Evolutionary conservation across 2,797 vertebrate species (phyloP), one percentile per base, ranked within the genome.

Genomic region (Scomberomorus guttatus): DNA sequence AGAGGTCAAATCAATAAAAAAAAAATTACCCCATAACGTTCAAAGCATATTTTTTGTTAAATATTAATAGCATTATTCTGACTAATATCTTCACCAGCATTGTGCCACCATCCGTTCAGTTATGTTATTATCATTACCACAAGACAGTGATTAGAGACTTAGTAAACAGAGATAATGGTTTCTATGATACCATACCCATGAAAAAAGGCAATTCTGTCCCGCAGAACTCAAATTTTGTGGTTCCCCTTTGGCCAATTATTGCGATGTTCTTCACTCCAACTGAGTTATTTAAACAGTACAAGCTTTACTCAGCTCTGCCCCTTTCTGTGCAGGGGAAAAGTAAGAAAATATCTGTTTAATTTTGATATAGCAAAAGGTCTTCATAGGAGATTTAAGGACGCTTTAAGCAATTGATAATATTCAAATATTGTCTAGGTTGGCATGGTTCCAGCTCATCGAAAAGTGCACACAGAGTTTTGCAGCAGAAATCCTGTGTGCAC

Each of bases 131-230:
- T 81, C 56, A 52, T 64, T 54, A 79, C 67, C 81, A 82, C 61
- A 34, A 85, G 84, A 85, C 63, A 58, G 72, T 62, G 59, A 90
- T 87, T 92, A 85, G 17, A 72, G 72, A 54, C 71, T 66, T 59
- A 54, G 81, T 80, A 88, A 79, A 89, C 77, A 74, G 52, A 80
- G 60, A 75, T 79, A 76, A 76, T 37, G 46, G 62, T 32, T 77
- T 75, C 60, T 39, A 77, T 65, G 52, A 46, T 67, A 72, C 66
- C 51, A 15, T 25, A 34, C 17, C 1, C 29, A 48, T 76, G 54
- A 22, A 78, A 37, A 67, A 54, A 56, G 27, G 59, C 46, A 48
- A 67, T 46, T 56, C 56, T 66, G 42, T 54, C 29, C 55, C 39
- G 7, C 50, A 58, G 29, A 77, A 37, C 15, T 62, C 25, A 74